Evolutionary conservation across 1,140 invertebrate species (phyloP), one percentile per base, ranked within the genome.

Genomic region (Bombus polaris): DNA sequence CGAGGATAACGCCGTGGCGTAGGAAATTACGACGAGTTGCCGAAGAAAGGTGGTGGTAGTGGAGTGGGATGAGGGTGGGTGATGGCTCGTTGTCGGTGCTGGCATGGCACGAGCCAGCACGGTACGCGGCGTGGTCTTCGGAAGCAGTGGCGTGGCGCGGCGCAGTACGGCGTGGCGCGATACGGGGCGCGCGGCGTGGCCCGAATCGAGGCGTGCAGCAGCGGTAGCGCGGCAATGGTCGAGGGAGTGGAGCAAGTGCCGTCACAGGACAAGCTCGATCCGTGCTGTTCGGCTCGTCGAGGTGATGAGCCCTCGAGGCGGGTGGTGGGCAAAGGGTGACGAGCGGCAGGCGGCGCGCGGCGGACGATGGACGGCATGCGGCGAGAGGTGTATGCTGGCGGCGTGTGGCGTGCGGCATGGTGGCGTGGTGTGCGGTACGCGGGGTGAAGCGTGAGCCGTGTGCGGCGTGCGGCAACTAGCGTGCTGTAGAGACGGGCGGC

Each of bases 291-390:
- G 91, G 91, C 89, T 93, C 92, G 93, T 89, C 90, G 93, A 94
- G 92, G 93, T 93, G 93, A 93, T 93, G 93, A 94, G 93, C 93
- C 93, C 91, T 93, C 90, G 90, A 91, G 92, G 91, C 88, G 92
- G 87, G 70, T 37, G 81, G 74, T 12, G 59, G 68, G 74, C 32
- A 28, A 65, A 25, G 65, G 53, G 81, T 32, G 87, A 68, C 28
- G 37, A 59, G 47, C 28, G 68, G 62, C 53, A 47, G 57, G 62
- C 70, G 85, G 22, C 73, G 13, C 71, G 70, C 53, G 25, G 84
- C 70, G 15, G 44, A 62, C 59, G 70, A 59, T 57, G 57, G 22
- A 66, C 79, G 88, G 59, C 59, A 72, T n/a, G 76, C 82, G 75
- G 86, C 75, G 83, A 44, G 72, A 39, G 47, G 57, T 42, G 82